Evolutionary conservation across 1,140 invertebrate genomes (phyloP), one percentile per base, ranked within the genome.

Genomic region (Babylonia areolata): DNA sequence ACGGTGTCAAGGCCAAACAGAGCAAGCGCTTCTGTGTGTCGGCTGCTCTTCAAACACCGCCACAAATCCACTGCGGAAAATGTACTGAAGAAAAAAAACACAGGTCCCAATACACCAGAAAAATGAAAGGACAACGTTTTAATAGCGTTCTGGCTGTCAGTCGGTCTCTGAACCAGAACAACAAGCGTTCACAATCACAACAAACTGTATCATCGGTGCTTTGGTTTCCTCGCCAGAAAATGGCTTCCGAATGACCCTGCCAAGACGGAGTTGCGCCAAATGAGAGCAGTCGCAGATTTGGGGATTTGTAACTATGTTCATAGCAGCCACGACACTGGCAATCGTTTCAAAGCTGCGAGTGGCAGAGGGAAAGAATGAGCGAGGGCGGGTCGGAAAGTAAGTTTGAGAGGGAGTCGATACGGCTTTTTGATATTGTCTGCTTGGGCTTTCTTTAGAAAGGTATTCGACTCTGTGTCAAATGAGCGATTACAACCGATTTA

Each of bases 181-280:
- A 64, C 58, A 64, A 23, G 5, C 58, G 58, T 23, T 64, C 28
- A 64, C 58, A 20, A 28, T 64, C 58, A 64, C 58, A 64, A 64
- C 58, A 64, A 64, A 64, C 15, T 64, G 58, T 64, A 23, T 64
- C 58, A 23, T 64, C 58, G 58, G 58, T 64, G 58, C 58, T 64
- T n/a, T 12, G 58, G 28, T 28, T 64, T n/a, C 23, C 28, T 64
- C 58, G 28, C 20, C 58, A 64, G 58, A 64, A 64, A 64, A 64
- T 64, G 58, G 58, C 58, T 64, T 64, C 58, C 58, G 6, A 64
- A 64, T 64, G 58, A 64, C 58, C 58, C 58, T 64, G 58, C 58
- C 58, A 64, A 64, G 58, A 64, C 58, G 28, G 58, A 64, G 58
- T 64, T 64, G 58, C 58, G 58, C 58, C 58, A 23, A 64, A 64